phyloP scores from a whole-genome alignment of 2,888 invertebrate species.

The Neoaliturus tenellus region DNA sequence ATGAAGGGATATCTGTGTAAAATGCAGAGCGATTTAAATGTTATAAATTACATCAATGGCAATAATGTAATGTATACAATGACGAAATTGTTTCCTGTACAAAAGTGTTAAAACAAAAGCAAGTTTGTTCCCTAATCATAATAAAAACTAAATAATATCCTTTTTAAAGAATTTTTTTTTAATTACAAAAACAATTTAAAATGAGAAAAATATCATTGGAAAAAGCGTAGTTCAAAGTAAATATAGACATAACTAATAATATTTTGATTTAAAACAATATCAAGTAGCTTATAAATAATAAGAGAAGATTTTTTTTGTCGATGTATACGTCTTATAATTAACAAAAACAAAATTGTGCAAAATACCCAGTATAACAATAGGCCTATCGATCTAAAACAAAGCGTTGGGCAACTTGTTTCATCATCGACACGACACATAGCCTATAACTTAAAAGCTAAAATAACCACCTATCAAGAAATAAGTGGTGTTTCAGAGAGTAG shows the following conservation, averaged over 20 bases:
- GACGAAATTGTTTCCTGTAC: not conserved
- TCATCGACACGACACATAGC: not conserved
- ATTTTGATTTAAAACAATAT: not conserved
- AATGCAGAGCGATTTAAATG: not conserved
- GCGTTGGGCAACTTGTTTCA: not conserved
- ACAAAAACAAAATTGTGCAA: conserved; percentile 30
- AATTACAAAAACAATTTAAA: not conserved
- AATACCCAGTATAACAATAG: conserved; percentile 18
- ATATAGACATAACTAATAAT: not conserved
- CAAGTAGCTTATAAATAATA: not conserved
- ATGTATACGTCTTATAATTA: not conserved
- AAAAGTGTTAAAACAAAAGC: not conserved
- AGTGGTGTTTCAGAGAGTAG: not conserved
- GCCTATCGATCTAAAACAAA: conserved; percentile 22
- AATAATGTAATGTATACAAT: not conserved
- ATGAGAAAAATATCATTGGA: not conserved
- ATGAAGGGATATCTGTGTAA: not conserved
- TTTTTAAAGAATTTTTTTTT: too few species aligned
- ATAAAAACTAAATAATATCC: not conserved
- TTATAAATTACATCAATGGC: not conserved
- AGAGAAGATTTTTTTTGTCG: not conserved
- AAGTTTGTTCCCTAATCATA: not conserved
- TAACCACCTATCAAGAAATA: not conserved
- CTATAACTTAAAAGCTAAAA: conserved; percentile 30
- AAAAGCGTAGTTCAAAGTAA: not conserved